Evolutionary conservation across 2,888 invertebrate species (phyloP), one percentile per base, ranked within the genome.

Genomic region (Galerucella pusilla): DNA sequence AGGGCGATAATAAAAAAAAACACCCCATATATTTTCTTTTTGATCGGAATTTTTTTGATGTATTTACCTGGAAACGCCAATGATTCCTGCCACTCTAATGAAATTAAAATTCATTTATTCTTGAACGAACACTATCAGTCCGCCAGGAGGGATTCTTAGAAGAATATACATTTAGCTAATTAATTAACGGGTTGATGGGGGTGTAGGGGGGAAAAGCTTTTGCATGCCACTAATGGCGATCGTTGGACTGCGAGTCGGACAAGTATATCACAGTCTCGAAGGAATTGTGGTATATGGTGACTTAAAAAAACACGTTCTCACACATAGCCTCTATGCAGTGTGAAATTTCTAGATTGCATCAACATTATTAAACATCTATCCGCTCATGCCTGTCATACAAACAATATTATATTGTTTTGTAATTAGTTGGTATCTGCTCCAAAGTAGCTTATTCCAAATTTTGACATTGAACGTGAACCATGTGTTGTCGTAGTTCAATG

Each of bases 61-160:
- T 20, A 9, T 57, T 20, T 57, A 16, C 20, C 20, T 10, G 16
- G 64, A 45, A 45, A 65, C 64, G 64, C 64, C 64, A 65, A 65
- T 65, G 64, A 42, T 65, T 72, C 63, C 68, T 72, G 84, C 84
- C 84, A 84, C 86, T 86, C 86, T 87, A 87, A 87, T 86, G 86
- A 87, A 87, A 87, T 87, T 87, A 87, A 87, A 87, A 87, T 87
- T 87, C 87, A 87, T 87, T 87, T 87, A 87, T 87, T 86, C 87
- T 84, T 76, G 74, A 73, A 76, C 83, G 85, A 83, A 85, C 85
- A 84, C 85, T 86, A 86, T 86, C 85, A 81, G 85, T 83, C 84
- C 80, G 81, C 78, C 83, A 68, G 78, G 81, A 81, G 84, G 85
- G 84, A 84, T 86, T 87, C 86, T 86, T 82, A 86, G 87, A 87